Evolutionary conservation across 2,797 vertebrate species (phyloP).

Genomic region (Numenius phaeopus): DNA sequence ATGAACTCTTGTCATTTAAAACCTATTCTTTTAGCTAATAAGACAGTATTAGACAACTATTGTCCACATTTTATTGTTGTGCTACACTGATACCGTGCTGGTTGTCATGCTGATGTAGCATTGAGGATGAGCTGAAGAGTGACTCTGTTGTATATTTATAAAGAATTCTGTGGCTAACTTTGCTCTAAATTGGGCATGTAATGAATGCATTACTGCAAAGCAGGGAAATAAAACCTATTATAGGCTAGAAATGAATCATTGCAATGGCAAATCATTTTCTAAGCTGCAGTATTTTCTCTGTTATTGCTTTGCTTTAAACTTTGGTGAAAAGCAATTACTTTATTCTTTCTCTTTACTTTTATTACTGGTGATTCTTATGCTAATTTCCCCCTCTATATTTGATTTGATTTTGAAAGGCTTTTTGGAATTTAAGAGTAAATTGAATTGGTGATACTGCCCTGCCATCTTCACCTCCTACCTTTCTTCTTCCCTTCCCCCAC

Average conservation of each 20-base stretch:
- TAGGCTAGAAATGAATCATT: conserved; percentile 72
- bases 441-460: conserved; percentile 1
- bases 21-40: background rate
- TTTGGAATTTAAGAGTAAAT: conserved; percentile 27
- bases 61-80: background rate
- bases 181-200: conserved; percentile 77
- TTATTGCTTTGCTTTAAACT: conserved; percentile 74
- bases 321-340: conserved; percentile 70
- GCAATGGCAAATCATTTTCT: conserved; percentile 74
- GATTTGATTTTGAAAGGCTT: conserved; percentile 57
- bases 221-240: conserved; percentile 76
- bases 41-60: background rate
- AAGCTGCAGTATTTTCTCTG: conserved; percentile 67
- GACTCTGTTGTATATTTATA: conserved; percentile 51
- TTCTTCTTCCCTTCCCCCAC: background rate
- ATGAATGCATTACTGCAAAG: conserved; percentile 76
- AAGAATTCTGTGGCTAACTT: conserved; percentile 62
- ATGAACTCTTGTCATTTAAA: background rate
- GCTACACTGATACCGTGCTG: background rate
- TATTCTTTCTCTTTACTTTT: conserved; percentile 68
- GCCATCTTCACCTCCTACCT: background rate
- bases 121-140: conserved; percentile 42
- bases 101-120: background rate
- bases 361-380: conserved; percentile 67
- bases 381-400: conserved; percentile 51